phyloP scores from a whole-genome alignment of 2,888 invertebrate species.

The Sarcophaga variegata region DNA sequence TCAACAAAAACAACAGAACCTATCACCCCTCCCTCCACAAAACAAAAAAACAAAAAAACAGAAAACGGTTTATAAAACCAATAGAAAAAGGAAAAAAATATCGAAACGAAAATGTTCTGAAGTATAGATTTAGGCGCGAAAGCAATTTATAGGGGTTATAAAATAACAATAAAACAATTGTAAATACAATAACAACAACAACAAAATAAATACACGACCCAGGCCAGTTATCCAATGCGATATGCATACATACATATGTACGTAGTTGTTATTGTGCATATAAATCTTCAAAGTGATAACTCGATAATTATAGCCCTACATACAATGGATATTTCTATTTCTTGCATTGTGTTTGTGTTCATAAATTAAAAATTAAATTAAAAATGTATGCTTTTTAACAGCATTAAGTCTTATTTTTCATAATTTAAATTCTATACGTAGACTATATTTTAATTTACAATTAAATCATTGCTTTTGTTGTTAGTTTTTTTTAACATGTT shows the following conservation, averaged over 20 bases:
- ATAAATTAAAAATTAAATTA: too few relatives aligned
- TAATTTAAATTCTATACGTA: not conserved
- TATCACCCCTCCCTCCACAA: constrained; percentile 16
- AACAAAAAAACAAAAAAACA: not conserved
- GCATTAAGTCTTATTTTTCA: constrained; percentile 34
- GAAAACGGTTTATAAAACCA: not conserved
- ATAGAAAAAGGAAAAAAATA: constrained; percentile 11
- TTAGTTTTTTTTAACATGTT: not conserved
- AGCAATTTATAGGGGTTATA: constrained; percentile 59
- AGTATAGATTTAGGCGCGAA: constrained; percentile 71
- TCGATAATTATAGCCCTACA: constrained; percentile 82
- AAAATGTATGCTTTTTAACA: too few relatives aligned
- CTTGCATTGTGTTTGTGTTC: not conserved
- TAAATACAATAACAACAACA: constrained; percentile 4
- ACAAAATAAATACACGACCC: constrained; percentile 3
- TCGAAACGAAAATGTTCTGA: constrained; percentile 75
- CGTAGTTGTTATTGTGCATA: constrained; percentile 25
- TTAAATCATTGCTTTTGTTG: not conserved
- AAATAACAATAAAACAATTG: constrained; percentile 37
- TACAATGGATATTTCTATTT: constrained; percentile 80
- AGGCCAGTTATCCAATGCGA: too few relatives aligned
- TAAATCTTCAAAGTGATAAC: constrained; percentile 79
- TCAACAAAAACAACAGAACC: constrained; percentile 37
- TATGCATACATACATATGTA: not conserved
- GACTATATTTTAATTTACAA: constrained; percentile 6